Percentiles rank a stretch among this genome's conserved stretches.
Evolutionary conservation across 2,888 invertebrate species (phyloP).

Genomic region (Rhagonycha fulva): DNA sequence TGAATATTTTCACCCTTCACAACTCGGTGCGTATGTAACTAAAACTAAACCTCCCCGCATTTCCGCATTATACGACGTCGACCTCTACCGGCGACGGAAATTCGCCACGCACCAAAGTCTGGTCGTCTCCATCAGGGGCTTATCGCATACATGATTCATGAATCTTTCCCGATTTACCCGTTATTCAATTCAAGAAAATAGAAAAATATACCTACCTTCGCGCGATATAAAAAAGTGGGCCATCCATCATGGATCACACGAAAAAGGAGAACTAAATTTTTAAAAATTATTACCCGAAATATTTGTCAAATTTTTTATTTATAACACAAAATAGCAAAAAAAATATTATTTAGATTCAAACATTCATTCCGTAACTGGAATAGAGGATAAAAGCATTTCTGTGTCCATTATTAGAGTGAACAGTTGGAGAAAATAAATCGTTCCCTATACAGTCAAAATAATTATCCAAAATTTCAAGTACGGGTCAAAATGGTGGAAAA

Average conservation of each 20-base stretch:
- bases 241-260: constrained; percentile 8
- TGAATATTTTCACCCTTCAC: constrained; percentile 29
- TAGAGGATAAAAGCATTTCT: constrained; percentile 12
- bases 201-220: constrained; percentile 23
- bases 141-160: constrained; percentile 36
- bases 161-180: constrained; percentile 33
- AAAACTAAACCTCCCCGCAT: constrained; percentile 20
- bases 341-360: background rate
- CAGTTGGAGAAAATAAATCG: constrained; percentile 10
- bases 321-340: background rate
- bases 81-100: constrained; percentile 27
- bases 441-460: background rate
- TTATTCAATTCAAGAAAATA: constrained; percentile 32
- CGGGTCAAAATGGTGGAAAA: background rate
- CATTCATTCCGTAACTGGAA: background rate
- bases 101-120: constrained; percentile 29
- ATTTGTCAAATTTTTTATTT: background rate
- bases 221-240: background rate
- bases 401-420: constrained; percentile 9
- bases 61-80: constrained; percentile 10
- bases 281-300: background rate
- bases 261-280: background rate
- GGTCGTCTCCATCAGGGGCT: constrained; percentile 29
- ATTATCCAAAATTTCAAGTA: background rate
- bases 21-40: constrained; percentile 29